Conservation (phyloP, 2,797 vertebrate genomes). For the Artibeus jamaicensis region DNA sequence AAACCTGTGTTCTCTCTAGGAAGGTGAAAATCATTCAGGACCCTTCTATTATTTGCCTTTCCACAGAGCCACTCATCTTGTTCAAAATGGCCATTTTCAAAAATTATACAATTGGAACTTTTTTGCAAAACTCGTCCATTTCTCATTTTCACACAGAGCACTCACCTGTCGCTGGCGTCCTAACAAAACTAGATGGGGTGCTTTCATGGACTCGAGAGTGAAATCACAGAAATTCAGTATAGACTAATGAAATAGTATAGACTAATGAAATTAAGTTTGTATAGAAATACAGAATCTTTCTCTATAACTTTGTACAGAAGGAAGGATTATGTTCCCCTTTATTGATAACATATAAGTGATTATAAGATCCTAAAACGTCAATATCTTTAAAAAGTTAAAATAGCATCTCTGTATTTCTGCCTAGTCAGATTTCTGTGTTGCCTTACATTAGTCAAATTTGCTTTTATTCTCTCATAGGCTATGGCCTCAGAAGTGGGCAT, state of each 20-base stretch:
- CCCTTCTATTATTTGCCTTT: background rate
- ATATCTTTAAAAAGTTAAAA: background rate
- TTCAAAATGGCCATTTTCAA: background rate
- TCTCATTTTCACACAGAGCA: background rate
- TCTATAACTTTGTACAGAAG: background rate
- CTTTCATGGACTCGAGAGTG: background rate
- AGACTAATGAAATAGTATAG: too few species aligned
- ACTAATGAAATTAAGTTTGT: background rate
- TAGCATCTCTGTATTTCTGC: background rate
- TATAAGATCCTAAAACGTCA: background rate
- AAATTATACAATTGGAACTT: background rate
- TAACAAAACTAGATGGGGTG: background rate
- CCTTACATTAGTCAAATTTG: background rate
- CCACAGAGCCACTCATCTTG: background rate
- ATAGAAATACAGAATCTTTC: background rate
- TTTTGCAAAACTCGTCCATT: background rate
- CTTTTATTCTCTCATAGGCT: background rate
- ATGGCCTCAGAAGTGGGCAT: background rate
- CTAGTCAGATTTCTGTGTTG: background rate
- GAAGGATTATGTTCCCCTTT: background rate
- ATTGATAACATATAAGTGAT: background rate
- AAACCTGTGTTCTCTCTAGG: background rate
- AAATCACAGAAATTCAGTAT: background rate
- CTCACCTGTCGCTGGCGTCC: background rate
- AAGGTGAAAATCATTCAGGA: background rate